These are phyloP conservation scores for Gopherus evgoodei DNA, from an alignment of 2,113 vertebrate species.

Conservation along the genomic window DNA sequence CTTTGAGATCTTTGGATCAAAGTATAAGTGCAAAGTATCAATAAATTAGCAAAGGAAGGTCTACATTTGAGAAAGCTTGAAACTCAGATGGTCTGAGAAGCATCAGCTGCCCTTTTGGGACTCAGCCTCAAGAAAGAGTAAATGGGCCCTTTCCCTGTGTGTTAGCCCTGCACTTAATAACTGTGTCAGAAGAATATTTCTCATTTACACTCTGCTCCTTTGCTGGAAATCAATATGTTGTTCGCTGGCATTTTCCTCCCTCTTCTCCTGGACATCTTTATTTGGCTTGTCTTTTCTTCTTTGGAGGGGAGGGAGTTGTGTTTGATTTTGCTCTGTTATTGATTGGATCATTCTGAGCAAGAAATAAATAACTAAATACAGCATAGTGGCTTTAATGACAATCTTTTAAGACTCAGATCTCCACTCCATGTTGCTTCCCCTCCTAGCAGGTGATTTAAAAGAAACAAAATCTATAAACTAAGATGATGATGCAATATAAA, in stretches of 20 bases:
- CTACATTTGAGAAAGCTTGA: conserved; percentile 28
- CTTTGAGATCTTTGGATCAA: conserved; percentile 31
- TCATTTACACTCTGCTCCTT: conserved; percentile 77
- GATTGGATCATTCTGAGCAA: conserved; percentile 74
- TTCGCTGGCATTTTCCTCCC: conserved; percentile 64
- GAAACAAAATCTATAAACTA: conserved; percentile 68
- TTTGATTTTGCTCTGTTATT: conserved; percentile 79
- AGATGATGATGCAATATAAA: conserved; percentile 53
- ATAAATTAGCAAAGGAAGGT: conserved; percentile 20
- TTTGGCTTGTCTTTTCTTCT: conserved; percentile 76
- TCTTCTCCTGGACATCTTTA: conserved; percentile 73
- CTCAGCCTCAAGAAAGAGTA: conserved; percentile 46
- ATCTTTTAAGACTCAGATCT: conserved; percentile 73
- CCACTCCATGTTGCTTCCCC: conserved; percentile 16
- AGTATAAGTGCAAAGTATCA: conserved; percentile 8
- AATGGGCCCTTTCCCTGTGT: conserved; percentile 47
- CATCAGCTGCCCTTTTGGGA: conserved; percentile 48
- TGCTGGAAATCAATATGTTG: conserved; percentile 79
- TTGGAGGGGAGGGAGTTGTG: conserved; percentile 57
- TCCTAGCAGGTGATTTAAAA: conserved; percentile 57
- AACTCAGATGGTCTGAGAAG: conserved; percentile 16
- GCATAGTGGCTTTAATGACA: conserved; percentile 72
- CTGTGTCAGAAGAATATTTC: conserved; percentile 78
- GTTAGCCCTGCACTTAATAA: conserved; percentile 72
- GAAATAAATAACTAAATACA: conserved; percentile 79